phyloP scores from a whole-genome alignment of 1,140 invertebrate genomes.

The Heliconius himera region DNA sequence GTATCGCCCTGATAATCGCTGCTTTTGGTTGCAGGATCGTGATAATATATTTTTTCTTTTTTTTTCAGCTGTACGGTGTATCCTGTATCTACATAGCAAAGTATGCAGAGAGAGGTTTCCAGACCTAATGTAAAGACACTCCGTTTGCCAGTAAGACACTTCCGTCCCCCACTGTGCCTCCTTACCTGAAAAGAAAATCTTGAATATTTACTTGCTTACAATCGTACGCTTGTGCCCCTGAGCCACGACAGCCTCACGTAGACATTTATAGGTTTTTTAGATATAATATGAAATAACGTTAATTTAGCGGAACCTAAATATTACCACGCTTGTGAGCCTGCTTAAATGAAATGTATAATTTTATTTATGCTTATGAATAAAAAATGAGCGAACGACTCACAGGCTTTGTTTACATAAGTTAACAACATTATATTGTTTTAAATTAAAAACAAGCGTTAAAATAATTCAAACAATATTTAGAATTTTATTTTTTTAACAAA shows the following conservation, averaged over 20 bases:
- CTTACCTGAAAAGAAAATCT: neutral
- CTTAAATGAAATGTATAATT: slow-evolving; percentile 11
- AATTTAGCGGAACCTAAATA: neutral
- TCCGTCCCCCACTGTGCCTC: too few relatives aligned
- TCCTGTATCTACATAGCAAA: too few relatives aligned
- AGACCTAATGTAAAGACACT: too few relatives aligned
- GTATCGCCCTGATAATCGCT: too few relatives aligned
- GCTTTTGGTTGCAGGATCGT: too few relatives aligned
- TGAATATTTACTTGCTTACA: too few relatives aligned
- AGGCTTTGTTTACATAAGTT: slow-evolving; percentile 9
- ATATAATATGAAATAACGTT: neutral
- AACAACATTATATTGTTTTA: slow-evolving; percentile 13
- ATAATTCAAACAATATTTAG: neutral
- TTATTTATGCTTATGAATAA: slow-evolving; percentile 12
- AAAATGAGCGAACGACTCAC: neutral
- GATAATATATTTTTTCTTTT: too few relatives aligned
- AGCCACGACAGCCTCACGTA: neutral
- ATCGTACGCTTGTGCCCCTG: too few relatives aligned
- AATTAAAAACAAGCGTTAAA: slow-evolving; percentile 5
- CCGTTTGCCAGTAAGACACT: too few relatives aligned
- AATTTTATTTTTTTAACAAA: neutral
- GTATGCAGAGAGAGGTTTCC: too few relatives aligned
- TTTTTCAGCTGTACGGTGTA: too few relatives aligned
- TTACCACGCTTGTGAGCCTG: neutral
- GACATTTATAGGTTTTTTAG: too few relatives aligned